Percentiles rank a stretch among this genome's conserved stretches.
Conservation (phyloP, 2,888 invertebrate species). For the Plagiodera versicolora region DNA sequence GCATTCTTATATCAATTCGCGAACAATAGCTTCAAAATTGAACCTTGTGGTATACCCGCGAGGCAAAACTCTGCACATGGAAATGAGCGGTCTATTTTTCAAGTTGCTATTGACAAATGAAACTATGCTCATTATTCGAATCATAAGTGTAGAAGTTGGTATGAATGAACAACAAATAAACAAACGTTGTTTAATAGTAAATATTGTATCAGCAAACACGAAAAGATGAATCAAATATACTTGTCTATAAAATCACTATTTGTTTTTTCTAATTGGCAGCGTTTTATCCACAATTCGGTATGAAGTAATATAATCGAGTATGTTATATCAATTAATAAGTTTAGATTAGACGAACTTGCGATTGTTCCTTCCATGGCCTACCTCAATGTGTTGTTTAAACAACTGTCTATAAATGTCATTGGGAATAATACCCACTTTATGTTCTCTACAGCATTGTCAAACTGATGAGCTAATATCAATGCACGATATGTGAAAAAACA, state of each 20-base stretch:
- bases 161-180: conserved; percentile 22
- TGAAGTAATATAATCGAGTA: conserved; percentile 30
- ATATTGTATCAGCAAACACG: conserved; percentile 38
- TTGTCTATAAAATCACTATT: conserved; percentile 34
- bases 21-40: too few species aligned
- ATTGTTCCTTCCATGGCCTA: conserved; percentile 29
- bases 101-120: too few species aligned
- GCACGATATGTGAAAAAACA: neutral
- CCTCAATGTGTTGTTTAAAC: conserved; percentile 33
- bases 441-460: neutral
- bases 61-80: too few species aligned
- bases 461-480: neutral
- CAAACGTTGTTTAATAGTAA: conserved; percentile 31
- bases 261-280: conserved; percentile 34
- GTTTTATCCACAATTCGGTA: conserved; percentile 27
- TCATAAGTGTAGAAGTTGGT: conserved; percentile 6
- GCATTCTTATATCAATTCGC: too few species aligned
- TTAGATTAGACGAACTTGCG: conserved; percentile 30
- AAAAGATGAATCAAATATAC: conserved; percentile 36
- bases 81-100: too few species aligned
- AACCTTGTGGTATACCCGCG: too few species aligned
- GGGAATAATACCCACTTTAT: neutral
- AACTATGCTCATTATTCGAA: neutral
- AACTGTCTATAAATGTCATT: conserved; percentile 22
- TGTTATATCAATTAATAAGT: conserved; percentile 30